Conservation (phyloP, 92 coral and sea anemone genomes). For the Porites cylindrica region DNA sequence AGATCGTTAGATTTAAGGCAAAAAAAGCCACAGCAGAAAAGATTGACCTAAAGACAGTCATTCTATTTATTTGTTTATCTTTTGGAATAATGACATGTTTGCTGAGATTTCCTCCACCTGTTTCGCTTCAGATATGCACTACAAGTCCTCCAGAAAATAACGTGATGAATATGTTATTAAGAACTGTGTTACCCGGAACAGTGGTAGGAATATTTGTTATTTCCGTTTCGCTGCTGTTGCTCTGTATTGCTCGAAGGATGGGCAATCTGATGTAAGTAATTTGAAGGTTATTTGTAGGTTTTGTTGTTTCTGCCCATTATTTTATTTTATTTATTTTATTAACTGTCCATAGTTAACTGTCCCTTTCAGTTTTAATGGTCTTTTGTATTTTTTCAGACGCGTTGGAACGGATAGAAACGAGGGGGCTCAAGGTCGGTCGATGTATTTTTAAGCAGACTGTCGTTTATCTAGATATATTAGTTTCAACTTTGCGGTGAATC, state of each 20-base stretch:
- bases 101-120: background rate
- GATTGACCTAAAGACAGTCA: background rate
- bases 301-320: background rate
- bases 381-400: slow-evolving; percentile 23
- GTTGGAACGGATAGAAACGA: slow-evolving; percentile 20
- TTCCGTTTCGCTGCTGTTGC: slow-evolving; percentile 5
- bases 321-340: no score
- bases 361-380: background rate
- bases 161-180: background rate
- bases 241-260: slow-evolving; percentile 27
- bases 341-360: background rate
- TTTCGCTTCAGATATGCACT: background rate
- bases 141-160: background rate
- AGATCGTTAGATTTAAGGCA: no score
- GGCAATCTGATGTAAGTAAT: slow-evolving; percentile 24
- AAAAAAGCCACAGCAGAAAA: no score
- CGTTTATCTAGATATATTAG: no score
- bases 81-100: background rate
- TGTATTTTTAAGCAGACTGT: background rate
- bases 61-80: no score
- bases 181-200: slow-evolving; percentile 37
- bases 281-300: background rate
- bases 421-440: slow-evolving; percentile 11
- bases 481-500: no score
- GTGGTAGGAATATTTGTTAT: slow-evolving; percentile 24